phyloP scores from a whole-genome alignment of 2,888 invertebrate genomes.

The Drosophila neutralis region DNA sequence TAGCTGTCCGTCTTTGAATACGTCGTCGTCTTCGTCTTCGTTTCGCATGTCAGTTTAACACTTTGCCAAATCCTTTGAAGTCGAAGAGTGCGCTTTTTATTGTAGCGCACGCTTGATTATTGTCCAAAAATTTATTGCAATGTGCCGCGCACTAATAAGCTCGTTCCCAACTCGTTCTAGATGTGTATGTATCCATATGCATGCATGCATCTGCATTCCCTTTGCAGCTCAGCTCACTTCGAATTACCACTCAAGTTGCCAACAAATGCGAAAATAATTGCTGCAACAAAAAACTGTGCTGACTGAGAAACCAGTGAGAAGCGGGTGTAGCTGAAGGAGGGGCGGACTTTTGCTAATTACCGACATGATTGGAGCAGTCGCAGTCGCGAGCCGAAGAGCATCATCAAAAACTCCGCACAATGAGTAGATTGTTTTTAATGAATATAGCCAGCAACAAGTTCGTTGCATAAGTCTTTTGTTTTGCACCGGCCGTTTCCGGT shows the following conservation, averaged over 20 bases:
- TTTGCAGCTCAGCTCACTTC: constrained; percentile 23
- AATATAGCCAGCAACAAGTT: constrained; percentile 30
- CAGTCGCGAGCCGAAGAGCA: constrained; percentile 15
- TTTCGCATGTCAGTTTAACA: constrained; percentile 81
- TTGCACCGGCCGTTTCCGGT: constrained; percentile 65
- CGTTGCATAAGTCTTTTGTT: constrained; percentile 53
- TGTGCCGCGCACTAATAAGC: constrained; percentile 76
- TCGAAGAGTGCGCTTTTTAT: constrained; percentile 58
- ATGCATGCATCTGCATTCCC: constrained; percentile 2
- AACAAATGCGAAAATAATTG: constrained; percentile 84
- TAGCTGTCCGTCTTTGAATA: neutral
- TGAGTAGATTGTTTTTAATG: constrained; percentile 49
- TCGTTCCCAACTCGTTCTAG: constrained; percentile 46
- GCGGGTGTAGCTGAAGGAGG: neutral
- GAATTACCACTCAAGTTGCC: constrained; percentile 81
- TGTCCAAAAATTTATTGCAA: constrained; percentile 76
- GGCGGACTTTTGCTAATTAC: constrained; percentile 60
- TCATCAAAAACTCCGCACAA: constrained; percentile 31
- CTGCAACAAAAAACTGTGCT: constrained; percentile 73
- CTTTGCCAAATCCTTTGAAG: constrained; percentile 72
- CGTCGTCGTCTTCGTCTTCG: constrained; percentile 28
- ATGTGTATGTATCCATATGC: neutral
- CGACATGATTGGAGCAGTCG: constrained; percentile 60
- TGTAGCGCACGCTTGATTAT: constrained; percentile 65
- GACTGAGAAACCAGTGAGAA: constrained; percentile 5